Evolutionary conservation across 2,888 invertebrate genomes (phyloP).

Genomic region (Protophormia terraenovae): DNA sequence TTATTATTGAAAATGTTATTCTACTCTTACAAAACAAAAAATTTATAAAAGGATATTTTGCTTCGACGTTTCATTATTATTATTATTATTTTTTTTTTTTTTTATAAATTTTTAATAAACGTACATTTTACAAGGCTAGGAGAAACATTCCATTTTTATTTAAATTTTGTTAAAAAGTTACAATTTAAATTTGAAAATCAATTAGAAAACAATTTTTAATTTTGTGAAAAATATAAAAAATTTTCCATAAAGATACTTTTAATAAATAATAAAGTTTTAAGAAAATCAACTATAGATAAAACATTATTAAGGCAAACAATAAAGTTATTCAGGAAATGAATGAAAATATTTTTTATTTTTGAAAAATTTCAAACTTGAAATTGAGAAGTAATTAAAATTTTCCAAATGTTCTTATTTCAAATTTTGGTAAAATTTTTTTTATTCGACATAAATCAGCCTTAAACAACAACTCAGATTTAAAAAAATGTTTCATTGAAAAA

Average conservation of each 20-base stretch:
- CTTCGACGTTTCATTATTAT: not conserved
- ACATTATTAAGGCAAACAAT: not conserved
- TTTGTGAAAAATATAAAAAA: not conserved
- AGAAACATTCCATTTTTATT: not conserved
- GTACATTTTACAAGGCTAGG: not conserved
- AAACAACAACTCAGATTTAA: no score
- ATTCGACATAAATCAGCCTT: no score
- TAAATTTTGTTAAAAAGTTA: not conserved
- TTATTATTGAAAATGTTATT: constrained; percentile 59
- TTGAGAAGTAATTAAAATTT: no score
- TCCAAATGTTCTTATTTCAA: no score
- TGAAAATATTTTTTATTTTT: not conserved
- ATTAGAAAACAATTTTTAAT: not conserved
- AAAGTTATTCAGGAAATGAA: not conserved
- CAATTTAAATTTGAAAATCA: not conserved
- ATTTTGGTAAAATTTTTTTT: no score
- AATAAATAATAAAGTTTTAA: not conserved
- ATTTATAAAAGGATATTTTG: not conserved
- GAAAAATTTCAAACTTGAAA: no score
- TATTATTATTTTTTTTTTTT: not conserved
- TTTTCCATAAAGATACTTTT: not conserved
- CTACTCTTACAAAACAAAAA: not conserved
- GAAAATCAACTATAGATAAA: not conserved
- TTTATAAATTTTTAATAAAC: constrained; percentile 30
- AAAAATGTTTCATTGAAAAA: no score